These are phyloP conservation scores for Tauraco erythrolophus DNA, from an alignment of 2,113 vertebrate species.

Conservation along the genomic window DNA sequence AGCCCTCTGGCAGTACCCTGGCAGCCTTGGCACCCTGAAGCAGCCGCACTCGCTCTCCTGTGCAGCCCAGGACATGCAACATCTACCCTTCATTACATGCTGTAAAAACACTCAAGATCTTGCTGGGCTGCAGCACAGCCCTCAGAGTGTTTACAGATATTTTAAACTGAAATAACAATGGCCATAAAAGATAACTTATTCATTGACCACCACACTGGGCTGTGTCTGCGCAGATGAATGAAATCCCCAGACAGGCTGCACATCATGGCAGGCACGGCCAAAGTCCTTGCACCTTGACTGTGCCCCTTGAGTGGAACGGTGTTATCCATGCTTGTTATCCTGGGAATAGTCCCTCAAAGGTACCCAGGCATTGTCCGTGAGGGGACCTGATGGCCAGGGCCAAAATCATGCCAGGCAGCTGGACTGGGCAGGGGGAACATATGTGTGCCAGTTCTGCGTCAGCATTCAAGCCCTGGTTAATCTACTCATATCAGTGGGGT, in stretches of 20 bases:
- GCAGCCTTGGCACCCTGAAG: background rate
- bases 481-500: background rate
- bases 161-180: background rate
- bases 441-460: background rate
- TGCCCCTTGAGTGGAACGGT: accelerated
- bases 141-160: background rate
- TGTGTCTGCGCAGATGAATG: background rate
- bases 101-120: background rate
- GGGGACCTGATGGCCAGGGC: background rate
- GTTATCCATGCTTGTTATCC: background rate
- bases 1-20: background rate
- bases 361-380: background rate
- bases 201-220: background rate
- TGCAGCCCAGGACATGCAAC: background rate
- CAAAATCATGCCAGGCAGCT: background rate
- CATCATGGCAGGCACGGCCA: background rate
- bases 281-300: accelerated
- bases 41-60: background rate
- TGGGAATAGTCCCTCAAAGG: background rate
- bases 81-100: background rate
- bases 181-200: background rate
- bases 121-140: background rate
- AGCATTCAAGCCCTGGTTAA: background rate
- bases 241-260: background rate
- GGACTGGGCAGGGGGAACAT: background rate